phyloP scores from a whole-genome alignment of 2,888 invertebrate species.

The Polydrusus pterygomalis region DNA sequence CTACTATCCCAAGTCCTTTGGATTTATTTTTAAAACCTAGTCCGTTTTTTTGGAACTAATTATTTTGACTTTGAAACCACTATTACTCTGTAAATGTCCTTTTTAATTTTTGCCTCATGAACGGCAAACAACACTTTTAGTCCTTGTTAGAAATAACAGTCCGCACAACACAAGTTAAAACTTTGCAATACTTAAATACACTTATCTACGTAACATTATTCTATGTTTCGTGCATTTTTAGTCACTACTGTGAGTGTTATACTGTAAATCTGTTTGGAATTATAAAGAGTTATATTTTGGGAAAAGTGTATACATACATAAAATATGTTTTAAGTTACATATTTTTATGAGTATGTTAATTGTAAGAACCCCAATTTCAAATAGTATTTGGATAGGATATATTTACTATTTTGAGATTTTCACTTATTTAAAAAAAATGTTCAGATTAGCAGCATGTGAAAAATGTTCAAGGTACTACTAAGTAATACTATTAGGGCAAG shows the following conservation, averaged over 20 bases:
- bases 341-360: too few species aligned
- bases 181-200: slow-evolving; percentile 4
- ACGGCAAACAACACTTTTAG: slow-evolving; percentile 43
- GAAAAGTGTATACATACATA: not conserved
- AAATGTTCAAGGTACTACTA: too few species aligned
- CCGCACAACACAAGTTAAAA: slow-evolving; percentile 29
- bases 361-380: too few species aligned
- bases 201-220: slow-evolving; percentile 16
- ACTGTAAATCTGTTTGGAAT: slow-evolving; percentile 18
- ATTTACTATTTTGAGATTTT: too few species aligned
- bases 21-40: slow-evolving; percentile 24
- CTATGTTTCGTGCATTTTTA: slow-evolving; percentile 25
- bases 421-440: too few species aligned
- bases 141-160: slow-evolving; percentile 31
- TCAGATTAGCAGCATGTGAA: too few species aligned
- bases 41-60: slow-evolving; percentile 28
- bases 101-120: slow-evolving; percentile 39
- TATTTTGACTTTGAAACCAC: slow-evolving; percentile 17
- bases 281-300: slow-evolving; percentile 7
- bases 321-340: too few species aligned
- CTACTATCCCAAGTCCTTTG: slow-evolving; percentile 35
- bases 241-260: slow-evolving; percentile 19
- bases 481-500: too few species aligned
- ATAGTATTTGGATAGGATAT: too few species aligned
- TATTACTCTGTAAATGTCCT: slow-evolving; percentile 32